Evolutionary conservation across 2,888 invertebrate species (phyloP).

Genomic region (Acronicta aceris): DNA sequence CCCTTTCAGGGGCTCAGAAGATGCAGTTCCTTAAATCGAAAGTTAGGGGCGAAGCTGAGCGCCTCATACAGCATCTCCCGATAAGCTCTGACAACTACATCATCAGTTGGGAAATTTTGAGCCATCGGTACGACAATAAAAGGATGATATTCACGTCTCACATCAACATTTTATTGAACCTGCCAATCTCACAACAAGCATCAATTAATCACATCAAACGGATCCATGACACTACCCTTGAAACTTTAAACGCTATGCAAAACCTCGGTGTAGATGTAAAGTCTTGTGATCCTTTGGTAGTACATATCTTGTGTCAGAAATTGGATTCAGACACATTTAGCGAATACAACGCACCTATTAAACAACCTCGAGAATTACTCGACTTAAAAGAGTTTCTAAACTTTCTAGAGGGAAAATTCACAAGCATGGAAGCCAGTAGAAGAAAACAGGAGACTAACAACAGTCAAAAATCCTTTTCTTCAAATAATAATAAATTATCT

Average conservation of each 20-base stretch:
- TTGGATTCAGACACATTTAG: constrained; percentile 5
- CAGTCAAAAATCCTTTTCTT: background rate
- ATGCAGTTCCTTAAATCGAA: background rate
- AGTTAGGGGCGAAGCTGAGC: constrained; percentile 1
- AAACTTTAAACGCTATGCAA: background rate
- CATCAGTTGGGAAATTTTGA: background rate
- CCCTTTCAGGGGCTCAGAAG: background rate
- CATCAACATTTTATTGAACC: background rate
- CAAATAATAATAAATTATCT: background rate
- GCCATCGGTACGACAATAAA: constrained; percentile 3
- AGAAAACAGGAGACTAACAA: constrained; percentile 1
- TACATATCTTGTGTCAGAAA: background rate
- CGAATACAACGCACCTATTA: constrained; percentile 4
- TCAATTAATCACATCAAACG: constrained; percentile 1
- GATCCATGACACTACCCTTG: background rate
- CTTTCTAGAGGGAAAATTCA: constrained; percentile 6
- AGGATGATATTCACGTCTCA: constrained; percentile 6
- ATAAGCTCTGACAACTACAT: constrained; percentile 3
- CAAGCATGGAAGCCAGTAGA: constrained; percentile 1
- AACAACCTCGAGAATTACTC: constrained; percentile 5
- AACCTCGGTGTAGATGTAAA: constrained; percentile 3
- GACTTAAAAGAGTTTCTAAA: background rate
- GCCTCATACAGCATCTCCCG: background rate
- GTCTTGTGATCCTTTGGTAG: constrained; percentile 4
- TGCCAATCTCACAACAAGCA: constrained; percentile 2